Conservation (phyloP, 1,140 invertebrate genomes). For the Oncopodura yosiiana region DNA sequence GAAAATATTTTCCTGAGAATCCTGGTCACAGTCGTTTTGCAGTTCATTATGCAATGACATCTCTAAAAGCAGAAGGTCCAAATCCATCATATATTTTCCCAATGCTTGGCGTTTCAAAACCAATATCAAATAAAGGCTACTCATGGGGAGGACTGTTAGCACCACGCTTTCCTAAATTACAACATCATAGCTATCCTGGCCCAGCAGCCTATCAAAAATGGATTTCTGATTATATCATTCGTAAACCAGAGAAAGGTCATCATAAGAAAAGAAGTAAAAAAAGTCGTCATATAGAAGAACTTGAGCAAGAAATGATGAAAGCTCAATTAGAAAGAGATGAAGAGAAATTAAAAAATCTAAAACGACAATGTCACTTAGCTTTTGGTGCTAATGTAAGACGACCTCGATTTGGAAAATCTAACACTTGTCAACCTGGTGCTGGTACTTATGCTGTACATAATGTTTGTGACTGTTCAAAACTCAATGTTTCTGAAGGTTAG, state of each 20-base stretch:
- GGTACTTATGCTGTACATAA: slow-evolving; percentile 1
- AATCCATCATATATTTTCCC: slow-evolving; percentile 7
- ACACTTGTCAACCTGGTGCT: slow-evolving; percentile 5
- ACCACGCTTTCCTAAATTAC: slow-evolving; percentile 2
- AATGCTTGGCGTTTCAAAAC: slow-evolving; percentile 2
- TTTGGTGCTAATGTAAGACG: too few relatives aligned
- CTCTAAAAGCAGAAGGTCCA: background rate
- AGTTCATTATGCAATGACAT: background rate
- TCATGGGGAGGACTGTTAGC: slow-evolving; percentile 8
- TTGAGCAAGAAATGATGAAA: too few relatives aligned
- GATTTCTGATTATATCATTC: background rate
- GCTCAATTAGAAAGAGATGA: too few relatives aligned
- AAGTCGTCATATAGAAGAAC: too few relatives aligned
- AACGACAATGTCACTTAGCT: too few relatives aligned
- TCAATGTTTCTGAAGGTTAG: too few relatives aligned
- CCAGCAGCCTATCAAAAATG: slow-evolving; percentile 11
- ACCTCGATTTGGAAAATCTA: background rate
- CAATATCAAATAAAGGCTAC: slow-evolving; percentile 8
- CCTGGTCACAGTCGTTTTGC: slow-evolving; percentile 8
- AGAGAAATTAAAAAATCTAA: too few relatives aligned
- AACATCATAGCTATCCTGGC: background rate
- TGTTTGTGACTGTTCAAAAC: background rate
- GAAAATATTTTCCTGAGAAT: slow-evolving; percentile 14
- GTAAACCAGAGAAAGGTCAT: background rate
- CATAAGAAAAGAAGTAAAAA: too few relatives aligned